Conservation (phyloP, 1,140 invertebrate species). For the Lepidostoma basale region DNA sequence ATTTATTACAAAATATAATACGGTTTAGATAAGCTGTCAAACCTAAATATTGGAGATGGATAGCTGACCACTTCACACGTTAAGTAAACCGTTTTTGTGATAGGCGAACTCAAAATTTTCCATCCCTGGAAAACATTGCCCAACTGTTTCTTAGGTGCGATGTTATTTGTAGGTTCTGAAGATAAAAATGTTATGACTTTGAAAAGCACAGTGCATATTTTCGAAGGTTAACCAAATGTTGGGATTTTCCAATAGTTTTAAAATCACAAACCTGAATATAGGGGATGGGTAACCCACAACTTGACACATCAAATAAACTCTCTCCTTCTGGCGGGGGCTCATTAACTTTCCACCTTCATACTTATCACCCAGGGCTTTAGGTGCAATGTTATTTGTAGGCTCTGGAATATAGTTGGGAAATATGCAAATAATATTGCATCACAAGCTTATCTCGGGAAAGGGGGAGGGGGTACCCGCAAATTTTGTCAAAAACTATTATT, state of each 20-base stretch:
- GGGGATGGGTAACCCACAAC: conserved; percentile 70
- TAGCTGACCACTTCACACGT: conserved; percentile 71
- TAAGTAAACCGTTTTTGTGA: conserved; percentile 64
- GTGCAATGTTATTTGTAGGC: conserved; percentile 61
- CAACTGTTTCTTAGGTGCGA: conserved; percentile 68
- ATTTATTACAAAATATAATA: no score
- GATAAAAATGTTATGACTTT: conserved; percentile 47
- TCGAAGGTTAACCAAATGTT: neutral
- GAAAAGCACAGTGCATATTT: neutral
- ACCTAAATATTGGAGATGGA: conserved; percentile 73
- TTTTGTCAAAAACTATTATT: neutral
- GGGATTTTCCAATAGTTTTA: neutral
- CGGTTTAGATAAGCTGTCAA: conserved; percentile 43
- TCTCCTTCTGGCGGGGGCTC: conserved; percentile 62
- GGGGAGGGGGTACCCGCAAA: conserved; percentile 23
- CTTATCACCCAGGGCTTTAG: conserved; percentile 65
- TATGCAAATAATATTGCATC: neutral
- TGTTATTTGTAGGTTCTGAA: conserved; percentile 73
- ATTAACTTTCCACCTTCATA: conserved; percentile 69
- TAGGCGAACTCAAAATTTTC: conserved; percentile 68
- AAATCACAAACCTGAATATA: conserved; percentile 66
- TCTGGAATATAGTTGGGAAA: conserved; percentile 50
- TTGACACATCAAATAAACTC: conserved; percentile 66
- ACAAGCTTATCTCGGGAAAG: neutral
- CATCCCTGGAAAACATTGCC: conserved; percentile 70